Evolutionary conservation across 2,113 vertebrate species (phyloP), one percentile per base, ranked within the genome.

Genomic region (Oncorhynchus kisutch): DNA sequence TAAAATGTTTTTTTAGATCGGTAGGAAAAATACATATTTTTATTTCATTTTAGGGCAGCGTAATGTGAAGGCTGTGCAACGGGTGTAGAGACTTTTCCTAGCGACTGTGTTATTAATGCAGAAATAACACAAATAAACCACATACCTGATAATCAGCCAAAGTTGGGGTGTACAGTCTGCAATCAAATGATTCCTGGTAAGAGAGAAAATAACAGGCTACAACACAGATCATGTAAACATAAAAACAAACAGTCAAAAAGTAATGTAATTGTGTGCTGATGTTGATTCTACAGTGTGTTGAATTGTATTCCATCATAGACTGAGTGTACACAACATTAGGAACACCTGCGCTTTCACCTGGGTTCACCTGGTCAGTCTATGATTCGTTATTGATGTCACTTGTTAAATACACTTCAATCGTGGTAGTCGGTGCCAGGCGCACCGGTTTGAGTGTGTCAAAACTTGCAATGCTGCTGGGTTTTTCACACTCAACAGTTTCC

Each of bases 161-260:
- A 27, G 25, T 69, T n/a, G 92, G 91, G 0, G 92, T 92, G 87
- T 93, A 92, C 20, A 91, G 82, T 39, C 8, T 84, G 75, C 65
- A 34, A 67, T 84, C 71, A 20, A 73, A 9, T 20, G 3, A 4
- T 29, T 5, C 39, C 90, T 91, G 85, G 27, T 2, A 73, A 67
- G 7, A 73, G n/a, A 83, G 18, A 81, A 27, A 78, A 14, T 1
- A 34, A 27, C 9, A 12, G 5, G 5, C 2, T 25, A 49, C 9
- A 9, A 24, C 22, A 70, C 5, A 49, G 34, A 22, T 7, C 5
- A 45, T 25, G 12, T 70, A 5, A 18, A 49, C 24, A 13, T 31
- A 12, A 64, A 64, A 12, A 64, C 20, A 64, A 22, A 25, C 20
- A 22, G 60, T 11, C 9, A 45, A 25, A n/a, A n/a, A 2, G 22